Conservation (phyloP, 2,888 invertebrate species). For the Noctua pronuba region DNA sequence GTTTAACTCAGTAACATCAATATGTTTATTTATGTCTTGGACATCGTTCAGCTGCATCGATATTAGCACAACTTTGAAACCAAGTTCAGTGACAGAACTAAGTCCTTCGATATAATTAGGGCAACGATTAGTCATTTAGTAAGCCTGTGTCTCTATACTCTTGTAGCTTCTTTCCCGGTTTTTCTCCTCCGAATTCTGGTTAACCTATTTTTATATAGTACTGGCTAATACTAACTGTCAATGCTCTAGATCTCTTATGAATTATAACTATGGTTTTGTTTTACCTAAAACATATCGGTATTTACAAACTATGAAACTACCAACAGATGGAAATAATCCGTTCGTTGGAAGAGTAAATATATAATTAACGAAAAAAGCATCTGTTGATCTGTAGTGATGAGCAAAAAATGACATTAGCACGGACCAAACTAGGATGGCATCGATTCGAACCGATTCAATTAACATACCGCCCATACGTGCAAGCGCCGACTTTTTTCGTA, state of each 20-base stretch:
- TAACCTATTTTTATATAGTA: not conserved
- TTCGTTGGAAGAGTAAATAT: constrained; percentile 55
- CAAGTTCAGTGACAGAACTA: not conserved
- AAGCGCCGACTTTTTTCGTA: constrained; percentile 80
- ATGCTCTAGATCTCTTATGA: not conserved
- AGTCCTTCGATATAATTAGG: not conserved
- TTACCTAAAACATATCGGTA: not conserved
- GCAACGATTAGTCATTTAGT: not conserved
- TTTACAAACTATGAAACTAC: constrained; percentile 1
- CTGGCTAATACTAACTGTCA: not conserved
- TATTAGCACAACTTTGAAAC: not conserved
- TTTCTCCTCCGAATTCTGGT: not conserved
- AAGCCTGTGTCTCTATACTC: not conserved
- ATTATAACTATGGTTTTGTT: not conserved
- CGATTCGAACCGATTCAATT: constrained; percentile 82
- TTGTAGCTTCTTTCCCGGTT: not conserved
- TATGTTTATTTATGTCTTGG: not conserved
- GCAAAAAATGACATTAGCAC: constrained; percentile 73
- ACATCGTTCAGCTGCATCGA: not conserved
- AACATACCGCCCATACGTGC: constrained; percentile 82
- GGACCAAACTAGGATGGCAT: constrained; percentile 74
- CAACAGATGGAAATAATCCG: constrained; percentile 32
- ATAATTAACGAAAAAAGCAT: constrained; percentile 63
- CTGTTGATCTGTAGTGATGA: constrained; percentile 62
- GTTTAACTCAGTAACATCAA: not conserved